Conservation (phyloP, 2,113 vertebrate genomes). For the Phyllostomus hastatus region DNA sequence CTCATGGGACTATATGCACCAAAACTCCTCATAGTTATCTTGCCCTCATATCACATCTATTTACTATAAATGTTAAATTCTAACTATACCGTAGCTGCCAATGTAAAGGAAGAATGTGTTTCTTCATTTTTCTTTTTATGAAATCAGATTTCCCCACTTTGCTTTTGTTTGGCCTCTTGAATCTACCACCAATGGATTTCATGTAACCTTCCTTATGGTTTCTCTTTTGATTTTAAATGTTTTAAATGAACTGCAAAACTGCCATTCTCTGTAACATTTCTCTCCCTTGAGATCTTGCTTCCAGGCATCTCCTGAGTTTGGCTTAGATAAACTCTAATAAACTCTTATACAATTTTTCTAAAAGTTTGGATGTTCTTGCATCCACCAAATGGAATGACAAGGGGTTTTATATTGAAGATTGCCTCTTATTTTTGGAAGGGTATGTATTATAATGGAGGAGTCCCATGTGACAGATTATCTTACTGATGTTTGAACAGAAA, state of each 20-base stretch:
- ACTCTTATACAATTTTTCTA: background rate
- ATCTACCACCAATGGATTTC: background rate
- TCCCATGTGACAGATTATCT: background rate
- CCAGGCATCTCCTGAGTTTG: background rate
- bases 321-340: background rate
- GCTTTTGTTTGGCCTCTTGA: background rate
- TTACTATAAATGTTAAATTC: background rate
- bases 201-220: background rate
- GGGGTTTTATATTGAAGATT: no score
- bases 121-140: background rate
- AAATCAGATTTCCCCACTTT: background rate
- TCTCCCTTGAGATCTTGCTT: background rate
- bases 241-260: background rate
- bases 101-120: background rate
- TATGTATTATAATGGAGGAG: no score
- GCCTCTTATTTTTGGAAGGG: background rate
- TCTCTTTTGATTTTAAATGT: background rate
- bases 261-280: background rate
- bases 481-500: background rate
- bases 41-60: background rate
- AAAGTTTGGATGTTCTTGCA: background rate
- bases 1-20: background rate
- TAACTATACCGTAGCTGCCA: background rate
- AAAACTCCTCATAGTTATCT: background rate
- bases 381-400: background rate